Evolutionary conservation across 2,888 invertebrate genomes (phyloP), one percentile per base, ranked within the genome.

Genomic region (Celastrina argiolus): DNA sequence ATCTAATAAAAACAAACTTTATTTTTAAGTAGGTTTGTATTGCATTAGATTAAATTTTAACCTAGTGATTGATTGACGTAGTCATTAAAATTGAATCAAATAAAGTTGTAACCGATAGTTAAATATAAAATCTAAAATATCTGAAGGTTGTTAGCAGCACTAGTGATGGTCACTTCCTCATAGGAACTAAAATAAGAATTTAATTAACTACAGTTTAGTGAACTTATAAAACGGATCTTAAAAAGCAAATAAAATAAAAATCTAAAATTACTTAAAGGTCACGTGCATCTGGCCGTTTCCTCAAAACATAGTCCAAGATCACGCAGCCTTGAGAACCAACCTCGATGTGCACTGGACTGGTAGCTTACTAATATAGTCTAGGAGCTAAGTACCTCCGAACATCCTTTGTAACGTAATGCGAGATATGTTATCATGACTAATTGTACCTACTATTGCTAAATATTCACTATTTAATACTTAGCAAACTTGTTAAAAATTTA

Each of bases 261-360:
- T 51, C 51, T 51, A 22, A 22, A 51, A 5, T 51, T 51, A 12
- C 14, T 14, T 51, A 22, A 31, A 59, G 59, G 31, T 31, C 31
- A 59, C 16, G 18, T 12, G 59, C 31, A 59, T 34, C 31, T 31
- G 51, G 26, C 18, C 34, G 58, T 59, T 59, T 59, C 58, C 51
- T 45, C 26, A 56, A 41, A 51, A 64, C 56, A 56, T 31, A 65
- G 56, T 56, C 18, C 26, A 56, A 31, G 39, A 51, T 65, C 18
- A 51, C 45, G 56, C 56, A 66, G 70, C 68, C 70, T 70, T 68
- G 68, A 70, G 70, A 64, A 61, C 56, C 68, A 28, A 68, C 69
- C 70, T 69, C 66, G 66, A 70, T 71, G 68, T 39, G 68, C 70
- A 71, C 36, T 58, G 58, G 58, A 42, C 56, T 65, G 65, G 61